Percentiles rank a stretch among this genome's conserved stretches.
Conservation (phyloP, 2,113 vertebrate genomes). For the Pimephales promelas region DNA sequence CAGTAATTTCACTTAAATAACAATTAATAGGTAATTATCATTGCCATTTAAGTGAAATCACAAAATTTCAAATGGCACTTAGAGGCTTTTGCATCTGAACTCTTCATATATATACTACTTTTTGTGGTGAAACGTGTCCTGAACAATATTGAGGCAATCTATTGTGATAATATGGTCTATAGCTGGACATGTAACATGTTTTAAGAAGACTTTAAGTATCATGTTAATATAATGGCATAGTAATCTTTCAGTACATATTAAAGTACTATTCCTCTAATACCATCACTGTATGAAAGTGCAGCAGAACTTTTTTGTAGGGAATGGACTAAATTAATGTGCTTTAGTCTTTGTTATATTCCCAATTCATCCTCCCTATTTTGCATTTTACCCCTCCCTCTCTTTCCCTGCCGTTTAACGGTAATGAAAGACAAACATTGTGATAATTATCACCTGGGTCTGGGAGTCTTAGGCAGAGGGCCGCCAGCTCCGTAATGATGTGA, state of each 20-base stretch:
- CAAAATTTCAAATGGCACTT: too few species aligned
- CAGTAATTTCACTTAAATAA: too few species aligned
- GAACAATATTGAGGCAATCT: neutral
- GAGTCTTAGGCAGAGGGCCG: slow-evolving; percentile 60
- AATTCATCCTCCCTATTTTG: slow-evolving; percentile 3
- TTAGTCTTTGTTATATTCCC: slow-evolving; percentile 37
- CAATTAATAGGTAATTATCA: too few species aligned
- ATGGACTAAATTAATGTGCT: slow-evolving; percentile 20
- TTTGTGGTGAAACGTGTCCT: neutral
- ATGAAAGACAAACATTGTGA: slow-evolving; percentile 78
- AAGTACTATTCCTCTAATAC: neutral
- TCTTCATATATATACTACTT: too few species aligned
- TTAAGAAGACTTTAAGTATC: neutral
- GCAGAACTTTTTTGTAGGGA: neutral
- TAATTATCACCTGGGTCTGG: slow-evolving; percentile 71
- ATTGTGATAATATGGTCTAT: neutral
- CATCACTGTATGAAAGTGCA: neutral
- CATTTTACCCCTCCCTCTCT: slow-evolving; percentile 26
- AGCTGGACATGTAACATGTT: neutral
- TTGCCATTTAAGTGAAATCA: too few species aligned
- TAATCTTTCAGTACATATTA: neutral
- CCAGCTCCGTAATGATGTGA: slow-evolving; percentile 69
- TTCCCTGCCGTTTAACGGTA: slow-evolving; percentile 65
- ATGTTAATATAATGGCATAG: neutral
- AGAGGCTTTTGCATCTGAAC: too few species aligned